Evolutionary conservation across 37 sponge, comb jelly and placozoan genomes (phyloP).

Genomic region (Beroe ovata): DNA sequence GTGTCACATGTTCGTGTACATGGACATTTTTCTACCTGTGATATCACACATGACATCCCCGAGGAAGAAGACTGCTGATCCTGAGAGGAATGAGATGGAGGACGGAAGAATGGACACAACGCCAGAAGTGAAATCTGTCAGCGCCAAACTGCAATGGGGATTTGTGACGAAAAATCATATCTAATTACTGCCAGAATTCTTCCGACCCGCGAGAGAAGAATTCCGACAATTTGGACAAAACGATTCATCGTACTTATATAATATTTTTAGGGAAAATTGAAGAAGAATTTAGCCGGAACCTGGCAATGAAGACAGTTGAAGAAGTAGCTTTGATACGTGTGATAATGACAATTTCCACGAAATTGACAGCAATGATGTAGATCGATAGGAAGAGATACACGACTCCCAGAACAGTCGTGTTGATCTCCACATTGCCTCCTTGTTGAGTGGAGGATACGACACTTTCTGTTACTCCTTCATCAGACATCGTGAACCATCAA

Average conservation of each 20-base stretch:
- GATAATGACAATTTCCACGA: conserved; percentile 50
- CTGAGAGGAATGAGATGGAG: conserved; percentile 14
- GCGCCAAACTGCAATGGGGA: conserved; percentile 28
- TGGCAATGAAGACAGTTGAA: conserved; percentile 60
- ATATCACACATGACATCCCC: conserved; percentile 17
- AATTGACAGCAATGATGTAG: conserved; percentile 32
- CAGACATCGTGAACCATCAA: too few species aligned
- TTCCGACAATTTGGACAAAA: too few species aligned
- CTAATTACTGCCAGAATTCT: too few species aligned
- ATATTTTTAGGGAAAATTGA: too few species aligned
- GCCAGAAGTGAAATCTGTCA: conserved; percentile 20
- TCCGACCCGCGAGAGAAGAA: too few species aligned
- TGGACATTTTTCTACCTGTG: conserved; percentile 17
- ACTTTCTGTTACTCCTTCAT: too few species aligned
- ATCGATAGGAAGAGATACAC: conserved; percentile 32
- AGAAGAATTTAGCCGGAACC: too few species aligned
- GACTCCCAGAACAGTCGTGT: not conserved
- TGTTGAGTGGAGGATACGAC: too few species aligned
- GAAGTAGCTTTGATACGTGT: conserved; percentile 33
- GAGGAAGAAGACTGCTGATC: not conserved
- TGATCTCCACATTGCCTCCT: too few species aligned
- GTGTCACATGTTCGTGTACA: too few species aligned
- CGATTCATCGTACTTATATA: too few species aligned
- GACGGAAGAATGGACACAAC: conserved; percentile 25
- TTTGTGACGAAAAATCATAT: too few species aligned